Base-by-base conservation (phyloP, 1,140 invertebrate species). In the Potamilus streckersoni region DNA sequence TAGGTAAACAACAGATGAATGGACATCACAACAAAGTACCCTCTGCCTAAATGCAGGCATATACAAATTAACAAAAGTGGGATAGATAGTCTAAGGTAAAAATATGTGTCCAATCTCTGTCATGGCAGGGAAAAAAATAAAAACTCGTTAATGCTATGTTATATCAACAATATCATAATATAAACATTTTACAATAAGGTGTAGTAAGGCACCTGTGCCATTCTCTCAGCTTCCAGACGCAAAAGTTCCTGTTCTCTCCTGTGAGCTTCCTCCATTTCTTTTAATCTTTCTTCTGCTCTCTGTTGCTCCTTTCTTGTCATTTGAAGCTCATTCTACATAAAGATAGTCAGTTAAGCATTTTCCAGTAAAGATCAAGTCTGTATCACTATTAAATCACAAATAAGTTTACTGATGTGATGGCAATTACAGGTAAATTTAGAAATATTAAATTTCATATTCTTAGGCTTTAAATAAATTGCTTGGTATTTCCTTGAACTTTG, bases 261-360 rank as follows among this genome's bases (percentile, higher is more conserved):
- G 64, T 88, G 79, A 59, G 83, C 81, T 59, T 71, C 68, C 55
- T 89, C 85, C 73, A 89, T 76, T 6, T 82, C 31, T 59, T 74
- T 63, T 17, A 89, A 62, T 59, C 77, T 76, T n/a, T 80, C 69
- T 57, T 88, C 86, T 17, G 86, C 84, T 67, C 80, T 60, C 59
- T 69, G 69, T 72, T 88, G 87, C 64, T 87, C 84, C 27, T 80
- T 79, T 64, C 81, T 80, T 15, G 87, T 80, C 56, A 81, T 72
- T 56, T 87, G 85, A 55, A 89, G 71, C 71, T 89, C 86, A 72
- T 79, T 79, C 85, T 88, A 74, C 15, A 71, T 77, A 60, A 17
- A 78, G 67, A 38, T 15, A 2, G 60, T 58, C 57, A 63, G 59
- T 61, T 49, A 31, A 27, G 12, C 38, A 16, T 20, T 17, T 19